Percentiles rank a stretch among this genome's conserved stretches.
Evolutionary conservation across 2,888 invertebrate species (phyloP).

Genomic region (Parelbella ahira): DNA sequence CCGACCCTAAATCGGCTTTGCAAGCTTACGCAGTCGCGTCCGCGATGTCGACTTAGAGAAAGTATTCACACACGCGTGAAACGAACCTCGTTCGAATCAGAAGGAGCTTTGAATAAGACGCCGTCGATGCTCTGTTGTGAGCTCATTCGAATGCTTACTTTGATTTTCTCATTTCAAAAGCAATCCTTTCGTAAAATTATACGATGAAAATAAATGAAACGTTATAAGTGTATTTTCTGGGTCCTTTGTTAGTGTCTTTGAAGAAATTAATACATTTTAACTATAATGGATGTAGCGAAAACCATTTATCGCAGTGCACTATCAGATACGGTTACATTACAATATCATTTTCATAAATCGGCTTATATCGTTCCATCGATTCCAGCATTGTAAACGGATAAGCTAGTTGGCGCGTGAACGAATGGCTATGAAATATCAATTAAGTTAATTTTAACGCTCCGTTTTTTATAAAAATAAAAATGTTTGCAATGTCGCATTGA

Average conservation of each 20-base stretch:
- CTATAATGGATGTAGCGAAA: no score
- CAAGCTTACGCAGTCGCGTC: slow-evolving; percentile 44
- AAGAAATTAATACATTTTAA: slow-evolving; percentile 4
- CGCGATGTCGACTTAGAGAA: slow-evolving; percentile 37
- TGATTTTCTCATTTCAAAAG: slow-evolving; percentile 47
- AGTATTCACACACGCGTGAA: slow-evolving; percentile 50
- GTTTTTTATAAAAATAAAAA: slow-evolving; percentile 16
- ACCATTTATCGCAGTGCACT: slow-evolving; percentile 22
- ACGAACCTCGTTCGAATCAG: slow-evolving; percentile 47
- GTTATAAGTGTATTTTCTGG: slow-evolving; percentile 25
- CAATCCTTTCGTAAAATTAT: slow-evolving; percentile 38
- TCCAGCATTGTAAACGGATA: slow-evolving; percentile 66
- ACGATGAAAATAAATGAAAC: slow-evolving; percentile 31
- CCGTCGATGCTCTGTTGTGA: slow-evolving; percentile 41
- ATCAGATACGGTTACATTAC: slow-evolving; percentile 25
- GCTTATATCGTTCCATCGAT: slow-evolving; percentile 69
- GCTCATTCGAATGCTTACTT: slow-evolving; percentile 44
- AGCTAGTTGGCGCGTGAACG: slow-evolving; percentile 64
- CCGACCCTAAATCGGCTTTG: slow-evolving; percentile 46
- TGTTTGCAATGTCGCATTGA: slow-evolving; percentile 1
- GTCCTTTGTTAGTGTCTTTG: slow-evolving; percentile 13
- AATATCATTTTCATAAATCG: slow-evolving; percentile 63
- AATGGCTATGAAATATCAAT: slow-evolving; percentile 62
- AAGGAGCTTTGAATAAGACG: slow-evolving; percentile 46
- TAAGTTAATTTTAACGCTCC: slow-evolving; percentile 41